Evolutionary conservation across 1,140 invertebrate genomes (phyloP), one percentile per base, ranked within the genome.

Genomic region (Drosophila guanche): DNA sequence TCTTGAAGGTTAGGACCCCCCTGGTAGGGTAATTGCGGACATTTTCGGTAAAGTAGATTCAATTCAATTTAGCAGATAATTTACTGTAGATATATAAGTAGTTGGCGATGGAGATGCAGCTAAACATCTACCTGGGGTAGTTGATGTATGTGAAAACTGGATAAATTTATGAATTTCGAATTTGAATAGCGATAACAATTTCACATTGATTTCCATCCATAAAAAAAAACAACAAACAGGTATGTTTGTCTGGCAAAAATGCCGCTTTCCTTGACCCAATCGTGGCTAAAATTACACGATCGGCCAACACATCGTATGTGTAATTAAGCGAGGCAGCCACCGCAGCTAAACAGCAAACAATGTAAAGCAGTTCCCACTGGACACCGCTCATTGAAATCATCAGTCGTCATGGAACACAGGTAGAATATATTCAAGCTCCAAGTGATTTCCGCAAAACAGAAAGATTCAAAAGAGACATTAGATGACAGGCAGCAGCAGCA

Each of bases 1-100:
- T 52, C 45, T 72, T 56, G 79, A 81, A 83, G 79, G 79, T 78
- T 83, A 72, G 74, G 79, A 83, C 79, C 79, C 75, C 75, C 79
- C 79, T 63, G 57, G 50, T 53, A 14, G 52, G 40, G 23, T 77
- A 81, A 81, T 83, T 81, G 51, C 51, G 33, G 43, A 58, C 63
- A 76, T 65, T 80, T 77, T 56, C 10, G 48, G 42, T 51, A 43
- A 4, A 74, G 52, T 62, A 74, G 53, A 79, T 79, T 79, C 76
- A 81, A 65, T 81, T 73, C 72, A 81, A 77, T 62, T 73, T 46
- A 41, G 12, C 33, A 58, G 16, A 41, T 45, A 4, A 70, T 29
- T 43, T 29, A 40, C 43, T 20, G 16, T 25, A 40, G 7, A 33
- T 12, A 40, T 37, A 40, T 10, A 16, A 8, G 25, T 23, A 33